Percentiles rank a stretch among this genome's conserved stretches.
These are phyloP conservation scores for Pammene aurita DNA, from an alignment of 2,888 invertebrate species.

Conservation along the genomic window DNA sequence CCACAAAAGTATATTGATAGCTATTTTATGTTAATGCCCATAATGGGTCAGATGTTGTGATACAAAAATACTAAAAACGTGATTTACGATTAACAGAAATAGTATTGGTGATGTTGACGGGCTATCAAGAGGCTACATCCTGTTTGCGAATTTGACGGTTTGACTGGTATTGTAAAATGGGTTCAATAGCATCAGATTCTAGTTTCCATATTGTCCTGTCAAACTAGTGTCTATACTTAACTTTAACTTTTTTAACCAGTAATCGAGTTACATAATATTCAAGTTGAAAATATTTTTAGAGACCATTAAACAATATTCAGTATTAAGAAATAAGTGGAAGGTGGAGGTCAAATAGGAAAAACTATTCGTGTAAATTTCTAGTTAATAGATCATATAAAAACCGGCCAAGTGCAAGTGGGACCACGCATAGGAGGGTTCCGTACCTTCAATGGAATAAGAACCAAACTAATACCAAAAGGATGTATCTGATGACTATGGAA, in stretches of 20 bases:
- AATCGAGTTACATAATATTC: background rate
- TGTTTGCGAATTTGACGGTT: slow-evolving; percentile 28
- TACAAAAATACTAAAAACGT: slow-evolving; percentile 33
- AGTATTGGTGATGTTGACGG: slow-evolving; percentile 13
- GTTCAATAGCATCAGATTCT: slow-evolving; percentile 21
- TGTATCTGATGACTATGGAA: too few relatives aligned
- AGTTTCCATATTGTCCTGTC: slow-evolving; percentile 18
- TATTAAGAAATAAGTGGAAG: too few relatives aligned
- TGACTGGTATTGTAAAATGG: slow-evolving; percentile 1
- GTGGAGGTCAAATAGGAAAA: too few relatives aligned
- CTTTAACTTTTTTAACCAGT: background rate
- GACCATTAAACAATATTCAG: too few relatives aligned
- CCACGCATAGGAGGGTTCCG: too few relatives aligned
- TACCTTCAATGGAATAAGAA: too few relatives aligned
- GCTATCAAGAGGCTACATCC: slow-evolving; percentile 21
- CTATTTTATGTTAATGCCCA: slow-evolving; percentile 41
- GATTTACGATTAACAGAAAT: slow-evolving; percentile 30
- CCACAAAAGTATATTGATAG: slow-evolving; percentile 43
- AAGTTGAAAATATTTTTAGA: background rate
- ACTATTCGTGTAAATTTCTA: too few relatives aligned
- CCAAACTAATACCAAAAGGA: too few relatives aligned
- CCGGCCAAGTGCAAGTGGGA: too few relatives aligned
- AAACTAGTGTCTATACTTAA: background rate
- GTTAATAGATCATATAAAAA: too few relatives aligned
- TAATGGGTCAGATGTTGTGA: slow-evolving; percentile 33